phyloP scores from a whole-genome alignment of 2,888 invertebrate species.

The Coelinius sp. region DNA sequence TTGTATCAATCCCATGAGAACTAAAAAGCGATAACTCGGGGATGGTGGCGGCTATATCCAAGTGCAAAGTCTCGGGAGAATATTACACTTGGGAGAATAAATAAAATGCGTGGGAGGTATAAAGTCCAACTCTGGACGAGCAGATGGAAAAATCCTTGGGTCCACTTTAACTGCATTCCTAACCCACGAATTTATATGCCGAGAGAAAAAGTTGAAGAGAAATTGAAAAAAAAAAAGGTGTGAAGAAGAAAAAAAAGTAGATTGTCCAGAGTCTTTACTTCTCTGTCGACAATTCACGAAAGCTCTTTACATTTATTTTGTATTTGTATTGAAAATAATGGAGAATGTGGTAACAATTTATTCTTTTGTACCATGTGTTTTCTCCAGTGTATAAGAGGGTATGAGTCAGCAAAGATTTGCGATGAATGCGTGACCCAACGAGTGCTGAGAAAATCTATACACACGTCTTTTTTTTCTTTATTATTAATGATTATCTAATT shows the following conservation, averaged over 20 bases:
- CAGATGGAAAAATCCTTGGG: neutral
- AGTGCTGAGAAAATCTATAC: neutral
- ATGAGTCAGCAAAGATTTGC: slow-evolving; percentile 21
- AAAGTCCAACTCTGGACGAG: neutral
- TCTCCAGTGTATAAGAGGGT: neutral
- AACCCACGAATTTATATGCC: slow-evolving; percentile 3
- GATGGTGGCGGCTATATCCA: slow-evolving; percentile 16
- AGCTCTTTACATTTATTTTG: neutral
- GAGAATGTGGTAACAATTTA: neutral
- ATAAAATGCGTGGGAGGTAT: slow-evolving; percentile 26
- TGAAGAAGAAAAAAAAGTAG: neutral
- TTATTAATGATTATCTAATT: too few species aligned
- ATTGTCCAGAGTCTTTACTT: neutral
- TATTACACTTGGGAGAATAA: slow-evolving; percentile 23
- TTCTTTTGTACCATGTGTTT: slow-evolving; percentile 2
- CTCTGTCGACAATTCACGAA: neutral
- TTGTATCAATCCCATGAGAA: slow-evolving; percentile 17
- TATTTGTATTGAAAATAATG: neutral
- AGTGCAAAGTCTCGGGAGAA: slow-evolving; percentile 32
- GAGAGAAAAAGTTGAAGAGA: neutral
- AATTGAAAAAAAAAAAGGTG: neutral
- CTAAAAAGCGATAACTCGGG: slow-evolving; percentile 31
- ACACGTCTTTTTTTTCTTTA: too few species aligned
- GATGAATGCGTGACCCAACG: slow-evolving; percentile 12
- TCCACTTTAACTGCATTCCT: slow-evolving; percentile 7